Base-by-base conservation (phyloP, 2,888 invertebrate genomes). In the Heliconius erato region DNA sequence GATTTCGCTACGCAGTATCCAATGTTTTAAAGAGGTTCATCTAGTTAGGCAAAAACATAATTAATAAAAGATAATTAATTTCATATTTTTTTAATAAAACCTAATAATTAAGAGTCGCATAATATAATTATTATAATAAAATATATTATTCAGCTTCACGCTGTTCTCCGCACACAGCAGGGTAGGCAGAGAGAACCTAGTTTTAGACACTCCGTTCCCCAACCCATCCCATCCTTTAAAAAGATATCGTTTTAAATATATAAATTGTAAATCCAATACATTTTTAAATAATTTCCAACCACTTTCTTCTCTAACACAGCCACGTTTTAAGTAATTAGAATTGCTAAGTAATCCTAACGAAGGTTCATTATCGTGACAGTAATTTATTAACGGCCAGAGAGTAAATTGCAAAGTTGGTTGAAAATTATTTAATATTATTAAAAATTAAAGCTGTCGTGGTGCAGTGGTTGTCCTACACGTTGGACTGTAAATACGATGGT, bases 331-430 rank as follows among this genome's bases (percentile, higher is more conserved):
- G 26, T 68, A 81, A 78, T 81, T 81, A 81, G 78, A 81, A 81
- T 81, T 81, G 81, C 81, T 65, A 81, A 81, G 71, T 65, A 81
- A 78, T 78, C 77, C 49, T 78, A 81, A 81, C 65, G 77, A 81
- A 81, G 78, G 54, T n/a, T 63, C 71, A 81, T 81, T 77, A 81
- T 72, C 77, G 69, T 44, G 77, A 69, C 71, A 76, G 68, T 77
- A 77, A 81, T 77, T 81, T 81, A 81, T 81, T 81, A 77, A 78
- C 69, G 16, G 32, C 77, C 63, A 78, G 32, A 44, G 63, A 63
- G 9, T 63, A 76, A 76, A 63, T 76, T n/a, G 76, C 63, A 63
- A 76, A 76, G 26, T 76, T 76, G 40, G 26, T 76, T 63, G 59
- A 26, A 63, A 40, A 79, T 82, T 44, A 78, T 49, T 49, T 40